Evolutionary conservation across 2,888 invertebrate species (phyloP).

Genomic region (Zhengitettix transpicula): DNA sequence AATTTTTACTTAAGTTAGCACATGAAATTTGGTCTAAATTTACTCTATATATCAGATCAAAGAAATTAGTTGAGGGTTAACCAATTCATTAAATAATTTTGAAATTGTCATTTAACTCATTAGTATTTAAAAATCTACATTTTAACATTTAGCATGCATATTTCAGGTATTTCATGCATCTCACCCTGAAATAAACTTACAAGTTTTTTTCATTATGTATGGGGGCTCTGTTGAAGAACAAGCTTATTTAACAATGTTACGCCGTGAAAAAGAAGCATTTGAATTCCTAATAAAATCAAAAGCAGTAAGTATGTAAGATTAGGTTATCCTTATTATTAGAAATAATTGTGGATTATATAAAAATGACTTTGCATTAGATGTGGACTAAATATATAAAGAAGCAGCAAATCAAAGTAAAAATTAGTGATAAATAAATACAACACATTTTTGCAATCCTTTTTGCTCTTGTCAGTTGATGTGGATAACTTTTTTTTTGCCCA

Average conservation of each 20-base stretch:
- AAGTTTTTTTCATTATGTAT: conserved; percentile 81
- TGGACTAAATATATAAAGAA: not conserved
- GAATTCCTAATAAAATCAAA: conserved; percentile 83
- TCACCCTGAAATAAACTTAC: conserved; percentile 33
- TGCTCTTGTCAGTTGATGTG: too few relatives aligned
- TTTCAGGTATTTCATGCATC: conserved; percentile 43
- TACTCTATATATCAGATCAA: too few relatives aligned
- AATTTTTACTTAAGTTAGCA: too few relatives aligned
- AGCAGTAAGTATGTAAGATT: conserved; percentile 41
- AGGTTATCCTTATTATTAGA: not conserved
- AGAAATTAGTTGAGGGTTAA: too few relatives aligned
- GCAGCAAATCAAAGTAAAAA: too few relatives aligned
- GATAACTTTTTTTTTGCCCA: too few relatives aligned
- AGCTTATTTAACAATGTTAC: conserved; percentile 74
- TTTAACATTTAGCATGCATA: conserved; percentile 1
- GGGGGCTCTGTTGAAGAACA: conserved; percentile 93
- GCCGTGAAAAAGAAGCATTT: conserved; percentile 88
- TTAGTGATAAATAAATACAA: too few relatives aligned
- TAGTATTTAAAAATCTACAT: not conserved
- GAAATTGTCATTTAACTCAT: too few relatives aligned
- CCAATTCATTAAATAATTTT: too few relatives aligned
- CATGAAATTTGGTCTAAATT: too few relatives aligned
- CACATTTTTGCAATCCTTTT: not conserved
- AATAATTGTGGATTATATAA: not conserved
- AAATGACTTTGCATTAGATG: not conserved